These are phyloP conservation scores for Pemphigus obesinymphae DNA, from an alignment of 1,140 invertebrate species.

Conservation along the genomic window DNA sequence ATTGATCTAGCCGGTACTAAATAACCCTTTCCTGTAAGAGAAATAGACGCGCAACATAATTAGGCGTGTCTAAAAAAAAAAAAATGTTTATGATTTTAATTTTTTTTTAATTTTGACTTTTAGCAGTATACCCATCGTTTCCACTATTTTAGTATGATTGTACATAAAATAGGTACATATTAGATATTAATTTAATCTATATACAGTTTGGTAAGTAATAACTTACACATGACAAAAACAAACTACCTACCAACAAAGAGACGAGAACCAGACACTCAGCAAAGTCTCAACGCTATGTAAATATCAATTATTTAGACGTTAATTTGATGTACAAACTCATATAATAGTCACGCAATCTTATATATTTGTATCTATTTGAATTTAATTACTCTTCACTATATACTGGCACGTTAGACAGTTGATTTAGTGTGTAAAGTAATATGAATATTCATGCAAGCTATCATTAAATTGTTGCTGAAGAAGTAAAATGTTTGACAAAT, in stretches of 20 bases:
- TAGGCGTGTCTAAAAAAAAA: too few species aligned
- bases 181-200: too few species aligned
- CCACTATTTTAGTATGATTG: background rate
- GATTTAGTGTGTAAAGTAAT: background rate
- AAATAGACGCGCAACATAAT: too few species aligned
- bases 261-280: background rate
- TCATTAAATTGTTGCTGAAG: conserved; percentile 5
- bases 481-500: conserved; percentile 2
- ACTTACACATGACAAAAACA: background rate
- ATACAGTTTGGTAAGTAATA: background rate
- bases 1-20: too few species aligned
- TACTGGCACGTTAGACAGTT: background rate
- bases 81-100: too few species aligned
- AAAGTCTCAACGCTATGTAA: background rate
- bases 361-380: background rate
- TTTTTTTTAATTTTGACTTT: background rate
- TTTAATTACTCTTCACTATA: conserved; percentile 2
- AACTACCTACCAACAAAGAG: background rate
- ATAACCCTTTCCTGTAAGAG: too few species aligned
- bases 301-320: background rate
- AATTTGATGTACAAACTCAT: background rate
- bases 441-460: background rate
- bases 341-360: background rate
- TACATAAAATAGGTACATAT: background rate
- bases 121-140: background rate